Percentiles rank a stretch among this genome's conserved stretches.
Evolutionary conservation across 2,797 vertebrate genomes (phyloP).

Genomic region (Sciurus carolinensis): DNA sequence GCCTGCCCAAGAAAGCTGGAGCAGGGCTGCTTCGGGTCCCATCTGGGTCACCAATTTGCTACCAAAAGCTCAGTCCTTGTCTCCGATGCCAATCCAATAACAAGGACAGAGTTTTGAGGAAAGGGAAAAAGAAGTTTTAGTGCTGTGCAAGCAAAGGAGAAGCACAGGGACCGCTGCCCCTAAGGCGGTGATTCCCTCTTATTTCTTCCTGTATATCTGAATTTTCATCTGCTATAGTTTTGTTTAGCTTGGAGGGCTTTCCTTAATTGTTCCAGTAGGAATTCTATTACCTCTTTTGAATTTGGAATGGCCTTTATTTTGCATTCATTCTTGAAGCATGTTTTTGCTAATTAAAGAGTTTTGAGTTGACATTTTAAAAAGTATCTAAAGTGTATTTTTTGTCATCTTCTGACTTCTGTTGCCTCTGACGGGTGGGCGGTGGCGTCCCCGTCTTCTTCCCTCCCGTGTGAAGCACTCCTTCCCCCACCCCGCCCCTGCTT

Average conservation of each 20-base stretch:
- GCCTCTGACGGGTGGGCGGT: neutral
- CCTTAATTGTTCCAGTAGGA: neutral
- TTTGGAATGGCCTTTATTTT: neutral
- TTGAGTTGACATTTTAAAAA: neutral
- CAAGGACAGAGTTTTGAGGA: no score
- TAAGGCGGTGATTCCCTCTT: neutral
- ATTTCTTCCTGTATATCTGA: neutral
- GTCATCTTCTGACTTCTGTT: neutral
- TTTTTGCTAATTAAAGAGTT: neutral
- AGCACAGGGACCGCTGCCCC: no score
- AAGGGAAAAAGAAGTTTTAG: no score
- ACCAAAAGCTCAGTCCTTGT: no score
- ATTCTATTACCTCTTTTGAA: neutral
- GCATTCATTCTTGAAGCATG: neutral
- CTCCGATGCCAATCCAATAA: no score
- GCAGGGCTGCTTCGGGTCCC: no score
- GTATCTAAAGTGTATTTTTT: neutral
- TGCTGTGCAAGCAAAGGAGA: no score
- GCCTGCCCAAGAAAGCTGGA: no score
- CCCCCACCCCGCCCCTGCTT: neutral
- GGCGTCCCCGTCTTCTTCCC: no score
- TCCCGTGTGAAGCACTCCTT: no score
- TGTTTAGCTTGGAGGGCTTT: neutral
- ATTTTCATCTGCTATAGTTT: neutral
- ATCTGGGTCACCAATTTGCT: no score